Evolutionary conservation across 2,113 vertebrate species (phyloP).

Genomic region (Progne subis): DNA sequence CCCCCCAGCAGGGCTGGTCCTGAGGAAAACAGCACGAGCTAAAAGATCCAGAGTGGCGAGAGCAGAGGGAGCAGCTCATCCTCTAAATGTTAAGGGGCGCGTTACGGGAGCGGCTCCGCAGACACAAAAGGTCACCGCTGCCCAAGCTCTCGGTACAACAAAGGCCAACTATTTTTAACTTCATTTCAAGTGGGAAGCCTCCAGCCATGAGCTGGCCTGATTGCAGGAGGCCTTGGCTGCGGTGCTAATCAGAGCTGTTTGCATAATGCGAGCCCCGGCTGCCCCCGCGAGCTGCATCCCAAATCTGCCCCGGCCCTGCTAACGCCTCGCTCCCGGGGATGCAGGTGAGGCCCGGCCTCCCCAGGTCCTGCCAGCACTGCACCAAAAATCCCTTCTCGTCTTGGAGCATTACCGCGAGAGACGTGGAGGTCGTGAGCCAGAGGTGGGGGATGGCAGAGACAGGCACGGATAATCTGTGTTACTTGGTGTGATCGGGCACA

Average conservation of each 20-base stretch:
- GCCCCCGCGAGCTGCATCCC: accelerated
- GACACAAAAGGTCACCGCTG: slow-evolving; percentile 37
- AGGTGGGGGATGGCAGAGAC: neutral
- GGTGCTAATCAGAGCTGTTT: neutral
- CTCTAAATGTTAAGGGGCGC: neutral
- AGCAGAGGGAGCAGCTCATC: neutral
- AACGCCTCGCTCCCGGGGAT: accelerated
- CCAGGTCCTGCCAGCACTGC: neutral
- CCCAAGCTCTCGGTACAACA: slow-evolving; percentile 5
- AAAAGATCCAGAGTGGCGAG: accelerated
- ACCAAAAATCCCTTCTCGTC: neutral
- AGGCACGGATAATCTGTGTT: neutral
- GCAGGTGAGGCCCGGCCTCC: neutral
- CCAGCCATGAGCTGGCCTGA: slow-evolving; percentile 50
- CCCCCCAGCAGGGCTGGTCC: neutral
- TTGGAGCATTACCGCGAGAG: neutral
- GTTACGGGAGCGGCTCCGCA: neutral
- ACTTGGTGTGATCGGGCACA: neutral
- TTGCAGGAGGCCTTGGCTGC: neutral
- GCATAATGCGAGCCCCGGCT: neutral
- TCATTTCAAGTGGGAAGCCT: slow-evolving; percentile 34
- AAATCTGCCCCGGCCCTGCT: neutral
- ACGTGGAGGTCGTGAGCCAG: accelerated
- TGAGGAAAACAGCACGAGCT: neutral
- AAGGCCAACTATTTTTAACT: slow-evolving; percentile 66